phyloP scores from a whole-genome alignment of 2,797 vertebrate genomes.

The Gymnoscopelus braueri region DNA sequence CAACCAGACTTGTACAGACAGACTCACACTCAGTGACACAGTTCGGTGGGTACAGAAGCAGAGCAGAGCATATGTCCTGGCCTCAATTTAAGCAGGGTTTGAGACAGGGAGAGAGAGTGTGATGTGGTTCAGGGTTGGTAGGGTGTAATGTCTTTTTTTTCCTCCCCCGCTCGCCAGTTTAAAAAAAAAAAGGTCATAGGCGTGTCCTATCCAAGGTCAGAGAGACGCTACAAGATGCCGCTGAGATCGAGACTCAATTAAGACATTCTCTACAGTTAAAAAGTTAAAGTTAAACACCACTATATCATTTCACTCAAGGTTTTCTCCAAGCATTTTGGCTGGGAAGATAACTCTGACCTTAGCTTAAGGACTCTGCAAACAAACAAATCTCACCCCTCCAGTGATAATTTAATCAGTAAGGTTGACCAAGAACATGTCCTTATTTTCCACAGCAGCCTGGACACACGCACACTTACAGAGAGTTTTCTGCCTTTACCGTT shows the following conservation, averaged over 20 bases:
- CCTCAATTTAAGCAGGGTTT: slow-evolving; percentile 7
- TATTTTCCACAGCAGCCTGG: not conserved
- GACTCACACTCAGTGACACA: slow-evolving; percentile 6
- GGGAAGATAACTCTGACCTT: slow-evolving; percentile 32
- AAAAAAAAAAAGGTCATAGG: no score
- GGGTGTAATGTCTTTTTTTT: slow-evolving; percentile 3
- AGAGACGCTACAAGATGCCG: no score
- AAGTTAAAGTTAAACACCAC: no score
- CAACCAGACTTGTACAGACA: slow-evolving; percentile 6
- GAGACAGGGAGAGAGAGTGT: not conserved
- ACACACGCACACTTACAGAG: not conserved
- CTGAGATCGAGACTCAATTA: no score
- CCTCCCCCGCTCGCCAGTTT: not conserved
- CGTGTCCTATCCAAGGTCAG: no score
- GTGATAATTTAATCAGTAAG: no score
- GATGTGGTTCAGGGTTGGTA: not conserved
- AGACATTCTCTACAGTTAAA: no score
- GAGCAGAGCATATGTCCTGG: not conserved
- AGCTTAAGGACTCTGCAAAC: not conserved
- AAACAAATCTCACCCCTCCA: no score
- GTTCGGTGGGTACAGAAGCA: slow-evolving; percentile 8
- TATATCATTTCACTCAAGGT: no score
- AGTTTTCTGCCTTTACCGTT: no score
- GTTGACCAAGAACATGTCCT: no score
- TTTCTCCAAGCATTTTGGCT: slow-evolving; percentile 34